Base-by-base conservation (phyloP, 2,888 invertebrate species). In the Oligia latruncula region DNA sequence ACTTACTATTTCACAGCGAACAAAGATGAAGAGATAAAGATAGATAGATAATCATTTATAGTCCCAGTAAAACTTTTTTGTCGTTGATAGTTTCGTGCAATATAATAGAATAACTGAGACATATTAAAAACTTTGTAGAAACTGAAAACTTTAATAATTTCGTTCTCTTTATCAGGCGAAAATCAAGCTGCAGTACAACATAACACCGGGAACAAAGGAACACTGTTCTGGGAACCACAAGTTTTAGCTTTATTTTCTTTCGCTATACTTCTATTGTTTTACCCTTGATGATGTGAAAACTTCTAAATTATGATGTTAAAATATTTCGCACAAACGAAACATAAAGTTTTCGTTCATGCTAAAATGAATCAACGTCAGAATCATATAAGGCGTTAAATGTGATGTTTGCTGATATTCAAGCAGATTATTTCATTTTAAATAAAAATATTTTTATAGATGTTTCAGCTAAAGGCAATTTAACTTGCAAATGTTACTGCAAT, bases 141-240 rank as follows among this genome's bases (percentile, higher is more conserved):
- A 35, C 49, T 60, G 29, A 43, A 80, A 71, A 87, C 81, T 88
- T 84, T 78, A 80, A 84, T 64, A 64, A 87, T 83, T 81, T 80
- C 17, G 17, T 82, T 80, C 71, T 92, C 82, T 87, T 90, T 88
- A 89, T 73, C 93, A 97, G 97, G 97, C 88, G 97, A 97, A 89
- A 97, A 97, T 88, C 97, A 97, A 90, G 97, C 97, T 4, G 97
- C 97, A 2, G 97, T 97, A 71, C 97, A 97, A 88, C 97, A 97
- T 88, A 97, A 97, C 90, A 97, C 97, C 20, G 97, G 97, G 97
- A 97, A 97, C 90, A 95, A 97, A 89, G 97, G 97, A 81, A 92
- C 94, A 43, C 90, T 95, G 49, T 96, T 95, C 90, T 96, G 96
- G 95, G 94, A 94, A 81, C 92, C 94, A 13, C 91, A 92, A 74